Base-by-base conservation (phyloP, 2,113 vertebrate species). In the Garra rufa region DNA sequence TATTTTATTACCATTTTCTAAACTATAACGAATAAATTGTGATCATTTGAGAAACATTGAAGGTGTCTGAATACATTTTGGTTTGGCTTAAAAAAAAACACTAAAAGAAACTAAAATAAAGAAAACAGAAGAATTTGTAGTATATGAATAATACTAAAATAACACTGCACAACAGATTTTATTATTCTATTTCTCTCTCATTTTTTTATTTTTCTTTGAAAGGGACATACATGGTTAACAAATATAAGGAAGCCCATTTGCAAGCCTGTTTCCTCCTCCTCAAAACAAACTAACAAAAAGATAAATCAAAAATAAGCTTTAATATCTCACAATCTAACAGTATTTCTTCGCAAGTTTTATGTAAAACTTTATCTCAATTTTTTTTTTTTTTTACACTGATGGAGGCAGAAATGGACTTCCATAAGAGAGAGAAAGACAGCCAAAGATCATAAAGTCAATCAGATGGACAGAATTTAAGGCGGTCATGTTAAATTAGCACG, bases 401-500 rank as follows among this genome's bases (percentile, higher is more conserved):
- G 71, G 85, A 28, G 14, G 19, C 73, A 44, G 43, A 81, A 83
- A 41, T 57, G 52, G 28, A 7, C 63, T 19, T 34, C 2, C 63
- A 34, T 4, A 87, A 24, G 48, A 41, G 85, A 86, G n/a, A 59
- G 80, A 83, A 81, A 78, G 50, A 13, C 30, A 57, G 83, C 17
- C 52, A 19, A n/a, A n/a, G 24, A 41, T 73, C 9, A 55, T 70
- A 52, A n/a, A 10, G 57, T 55, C 14, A 26, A 21, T 17, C 13
- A 30, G 59, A 17, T 43, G 4, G 0, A n/a, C 14, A 7, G 15
- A 28, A 9, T 69, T 84, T 28, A 84, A 76, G 9, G 11, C 80
- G 84, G 77, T 38, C 86, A 80, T 86, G 88, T 87, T 69, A 57
- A 76, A 76, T 85, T 30, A n/a, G 76, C 74, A 81, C 9, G 10